Percentiles rank a stretch among this genome's conserved stretches.
Evolutionary conservation across 2,797 vertebrate species (phyloP).

Genomic region (Halcyon badia): DNA sequence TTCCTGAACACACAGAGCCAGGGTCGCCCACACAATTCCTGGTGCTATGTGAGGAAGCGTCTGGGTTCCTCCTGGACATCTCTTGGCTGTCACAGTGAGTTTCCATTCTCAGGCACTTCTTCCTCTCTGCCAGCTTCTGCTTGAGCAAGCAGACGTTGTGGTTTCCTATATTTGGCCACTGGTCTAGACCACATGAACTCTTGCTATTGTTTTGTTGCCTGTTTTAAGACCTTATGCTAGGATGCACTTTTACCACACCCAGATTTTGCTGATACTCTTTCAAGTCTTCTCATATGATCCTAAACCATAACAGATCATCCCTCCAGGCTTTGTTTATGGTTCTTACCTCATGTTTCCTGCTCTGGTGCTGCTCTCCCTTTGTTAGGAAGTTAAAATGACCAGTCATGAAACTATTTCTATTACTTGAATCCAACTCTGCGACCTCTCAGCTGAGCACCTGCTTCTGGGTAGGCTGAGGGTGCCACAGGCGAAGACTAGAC

Average conservation of each 20-base stretch:
- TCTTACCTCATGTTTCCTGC: constrained; percentile 43
- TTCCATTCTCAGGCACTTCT: constrained; percentile 12
- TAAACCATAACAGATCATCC: neutral
- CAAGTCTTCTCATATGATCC: constrained; percentile 10
- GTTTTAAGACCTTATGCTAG: constrained; percentile 17
- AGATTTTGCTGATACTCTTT: neutral
- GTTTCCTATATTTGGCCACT: constrained; percentile 51
- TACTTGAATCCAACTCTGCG: neutral
- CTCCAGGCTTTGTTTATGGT: neutral
- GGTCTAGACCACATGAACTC: constrained; percentile 42
- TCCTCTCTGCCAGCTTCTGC: constrained; percentile 15
- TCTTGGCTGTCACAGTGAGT: neutral
- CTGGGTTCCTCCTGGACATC: constrained; percentile 27
- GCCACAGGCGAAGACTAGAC: neutral
- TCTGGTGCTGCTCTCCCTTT: neutral
- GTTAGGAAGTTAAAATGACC: neutral
- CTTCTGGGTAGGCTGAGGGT: neutral
- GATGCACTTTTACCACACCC: constrained; percentile 2
- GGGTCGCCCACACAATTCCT: constrained; percentile 45
- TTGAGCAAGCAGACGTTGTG: neutral
- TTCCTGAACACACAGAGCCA: neutral
- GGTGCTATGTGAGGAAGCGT: constrained; percentile 22
- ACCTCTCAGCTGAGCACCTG: neutral
- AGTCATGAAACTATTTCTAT: neutral
- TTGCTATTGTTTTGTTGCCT: constrained; percentile 55